These are phyloP conservation scores for Somateria mollissima DNA, from an alignment of 2,797 vertebrate genomes.

Conservation along the genomic window DNA sequence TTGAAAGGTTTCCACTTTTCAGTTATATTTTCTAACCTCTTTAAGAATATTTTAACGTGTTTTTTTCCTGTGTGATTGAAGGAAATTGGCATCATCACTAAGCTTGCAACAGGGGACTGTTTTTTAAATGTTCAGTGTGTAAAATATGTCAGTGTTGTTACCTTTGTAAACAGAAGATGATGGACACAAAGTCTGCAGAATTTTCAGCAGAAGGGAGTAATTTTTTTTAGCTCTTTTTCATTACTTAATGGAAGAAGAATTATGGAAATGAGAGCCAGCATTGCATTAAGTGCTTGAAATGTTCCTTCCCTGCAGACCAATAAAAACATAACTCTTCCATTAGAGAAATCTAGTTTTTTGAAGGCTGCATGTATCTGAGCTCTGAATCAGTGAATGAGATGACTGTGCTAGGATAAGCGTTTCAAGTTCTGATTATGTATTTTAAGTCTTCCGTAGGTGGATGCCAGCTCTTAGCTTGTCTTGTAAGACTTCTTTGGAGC, in stretches of 20 bases:
- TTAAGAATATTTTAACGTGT: not conserved
- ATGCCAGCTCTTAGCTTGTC: slow-evolving; percentile 10
- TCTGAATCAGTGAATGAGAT: slow-evolving; percentile 47
- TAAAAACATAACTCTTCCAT: slow-evolving; percentile 54
- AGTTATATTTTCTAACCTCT: not conserved
- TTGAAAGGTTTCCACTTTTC: not conserved
- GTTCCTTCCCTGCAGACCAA: slow-evolving; percentile 57
- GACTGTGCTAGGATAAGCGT: not conserved
- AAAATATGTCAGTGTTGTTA: slow-evolving; percentile 3
- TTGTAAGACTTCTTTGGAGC: not conserved
- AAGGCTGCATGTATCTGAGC: slow-evolving; percentile 42
- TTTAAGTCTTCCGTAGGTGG: not conserved
- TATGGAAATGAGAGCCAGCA: slow-evolving; percentile 51
- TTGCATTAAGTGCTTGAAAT: slow-evolving; percentile 60
- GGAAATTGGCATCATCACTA: not conserved
- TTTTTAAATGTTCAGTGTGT: not conserved
- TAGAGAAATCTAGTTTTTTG: slow-evolving; percentile 25
- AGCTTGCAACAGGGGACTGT: not conserved
- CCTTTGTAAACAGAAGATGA: slow-evolving; percentile 29
- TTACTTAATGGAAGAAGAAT: slow-evolving; percentile 64
- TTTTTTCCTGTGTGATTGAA: not conserved
- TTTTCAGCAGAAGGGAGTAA: slow-evolving; percentile 2
- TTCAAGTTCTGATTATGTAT: slow-evolving; percentile 22
- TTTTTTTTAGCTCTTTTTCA: slow-evolving; percentile 49
- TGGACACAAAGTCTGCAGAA: slow-evolving; percentile 21